Base-by-base conservation (phyloP, 1,140 invertebrate species). In the Diabrotica virgifera region DNA sequence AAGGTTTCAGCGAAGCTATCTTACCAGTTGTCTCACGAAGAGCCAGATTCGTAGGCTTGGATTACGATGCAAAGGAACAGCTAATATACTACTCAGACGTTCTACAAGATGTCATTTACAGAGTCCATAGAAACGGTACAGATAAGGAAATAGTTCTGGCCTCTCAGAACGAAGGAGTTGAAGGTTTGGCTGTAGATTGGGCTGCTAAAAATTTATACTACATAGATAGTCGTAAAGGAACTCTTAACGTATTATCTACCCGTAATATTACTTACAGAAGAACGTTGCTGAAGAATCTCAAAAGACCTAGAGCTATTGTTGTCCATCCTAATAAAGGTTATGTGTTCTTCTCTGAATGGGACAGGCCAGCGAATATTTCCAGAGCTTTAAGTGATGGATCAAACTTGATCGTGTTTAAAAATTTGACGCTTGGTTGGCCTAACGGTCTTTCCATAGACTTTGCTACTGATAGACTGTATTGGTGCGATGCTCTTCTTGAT, bases 41-140 rank as follows among this genome's bases (percentile, higher is more conserved):
- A 35, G 96, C 96, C 0, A 84, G 96, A 73, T 97, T 98, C 78
- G 96, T 99, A 5, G 96, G 96, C n/a, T 80, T 99, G 13, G 97
- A 99, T 77, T 99, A 96, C 77, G 95, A 98, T 79, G 89, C 93
- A 0, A 84, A 89, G 64, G 91, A 96, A 70, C 87, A 95, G 70
- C 92, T 94, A 71, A 96, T 98, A 62, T 98, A 97, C 76, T 98
- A 96, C 80, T 97, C 95, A 2, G 96, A 98, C 77, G 96, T 98
- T 0, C 84, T 96, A n/a, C 91, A 97, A 80, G 94, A 97, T 78
- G 95, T 97, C 0, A 98, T 98, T 69, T 97, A 97, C 77, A 85
- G 95, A 54, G 90, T 96, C 0, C 91, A 93, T 70, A 85, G 90
- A 64, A 95, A 95, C 78, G 94, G 94, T 62, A 94, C 93, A 0